Evolutionary conservation across 2,113 vertebrate species (phyloP), one percentile per base, ranked within the genome.

Genomic region (Equus przewalskii): DNA sequence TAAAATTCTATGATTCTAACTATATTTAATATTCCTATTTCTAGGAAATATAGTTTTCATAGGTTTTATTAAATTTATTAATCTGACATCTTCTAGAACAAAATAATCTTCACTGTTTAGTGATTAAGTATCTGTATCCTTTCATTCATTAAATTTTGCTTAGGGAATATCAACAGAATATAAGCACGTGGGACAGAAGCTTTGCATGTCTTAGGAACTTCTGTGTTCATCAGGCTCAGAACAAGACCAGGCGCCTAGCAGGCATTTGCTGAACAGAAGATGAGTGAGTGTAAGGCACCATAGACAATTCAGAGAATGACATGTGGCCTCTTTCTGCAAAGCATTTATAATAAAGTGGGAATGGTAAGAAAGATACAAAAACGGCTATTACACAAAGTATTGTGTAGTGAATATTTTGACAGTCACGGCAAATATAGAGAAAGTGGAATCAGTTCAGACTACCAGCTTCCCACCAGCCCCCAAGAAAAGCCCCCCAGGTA

Each of bases 241-340:
- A 21, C 1, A 3, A 79, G 46, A n/a, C 14, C 7, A 19, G 9
- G 3, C 0, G 18, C 2, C 1, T 2, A 72, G 28, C 2, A 54
- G 11, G 4, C 33, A 4, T 22, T 10, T 26, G 14, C 33, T 2
- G 30, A 73, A 1, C 5, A 64, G 10, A 76, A n/a, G 33, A 36
- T 6, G 12, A 2, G 15, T 5, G 30, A 36, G 44, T 1, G 8
- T 51, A 10, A 7, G 26, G 2, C n/a, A 4, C 41, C 13, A 1
- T 3, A 33, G 15, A 33, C 44, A 11, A 76, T 7, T 7, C 28
- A 51, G 69, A 28, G 36, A 8, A 24, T 46, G 16, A 49, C 6
- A 26, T 2, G 7, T 21, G 21, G 22, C 9, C 16, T 21, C 30
- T 51, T 49, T 14, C 6, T 30, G 16, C 24, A 60, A 64, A 73